A percentile compares a stretch with the other conserved stretches of the same genome.
Conservation (phyloP, 2,797 vertebrate genomes). For the Lutjanus argentimaculatus region DNA sequence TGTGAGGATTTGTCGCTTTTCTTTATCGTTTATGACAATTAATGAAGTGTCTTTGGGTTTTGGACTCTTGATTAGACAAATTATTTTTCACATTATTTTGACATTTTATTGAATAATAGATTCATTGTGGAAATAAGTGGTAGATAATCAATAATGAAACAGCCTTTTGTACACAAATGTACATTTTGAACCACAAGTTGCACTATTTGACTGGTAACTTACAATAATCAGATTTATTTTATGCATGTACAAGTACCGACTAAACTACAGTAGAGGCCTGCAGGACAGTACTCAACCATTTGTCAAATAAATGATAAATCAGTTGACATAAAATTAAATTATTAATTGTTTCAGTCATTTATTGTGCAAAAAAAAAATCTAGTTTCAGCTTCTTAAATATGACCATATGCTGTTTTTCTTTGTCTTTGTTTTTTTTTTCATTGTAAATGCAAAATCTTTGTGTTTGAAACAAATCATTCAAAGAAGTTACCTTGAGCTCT, state of each 20-base stretch:
- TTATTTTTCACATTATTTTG: no score
- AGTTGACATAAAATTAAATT: neutral
- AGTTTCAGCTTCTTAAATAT: neutral
- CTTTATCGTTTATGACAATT: no score
- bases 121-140: no score
- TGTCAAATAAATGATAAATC: neutral
- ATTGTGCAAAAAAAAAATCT: neutral
- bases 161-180: no score
- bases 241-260: neutral
- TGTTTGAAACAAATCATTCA: neutral
- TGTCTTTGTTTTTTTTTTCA: neutral
- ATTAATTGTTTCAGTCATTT: neutral
- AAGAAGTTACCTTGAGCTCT: neutral
- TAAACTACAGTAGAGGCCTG: neutral
- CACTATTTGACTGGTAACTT: neutral
- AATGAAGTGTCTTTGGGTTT: no score
- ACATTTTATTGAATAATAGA: no score
- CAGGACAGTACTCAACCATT: neutral
- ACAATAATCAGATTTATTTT: neutral
- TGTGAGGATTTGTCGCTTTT: no score
- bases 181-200: neutral
- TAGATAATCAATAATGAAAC: no score
- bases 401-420: neutral
- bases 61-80: no score
- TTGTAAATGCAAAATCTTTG: neutral